Percentiles rank a stretch among this genome's conserved stretches.
Conservation (phyloP, 1,140 invertebrate genomes). For the Aphis craccivora region DNA sequence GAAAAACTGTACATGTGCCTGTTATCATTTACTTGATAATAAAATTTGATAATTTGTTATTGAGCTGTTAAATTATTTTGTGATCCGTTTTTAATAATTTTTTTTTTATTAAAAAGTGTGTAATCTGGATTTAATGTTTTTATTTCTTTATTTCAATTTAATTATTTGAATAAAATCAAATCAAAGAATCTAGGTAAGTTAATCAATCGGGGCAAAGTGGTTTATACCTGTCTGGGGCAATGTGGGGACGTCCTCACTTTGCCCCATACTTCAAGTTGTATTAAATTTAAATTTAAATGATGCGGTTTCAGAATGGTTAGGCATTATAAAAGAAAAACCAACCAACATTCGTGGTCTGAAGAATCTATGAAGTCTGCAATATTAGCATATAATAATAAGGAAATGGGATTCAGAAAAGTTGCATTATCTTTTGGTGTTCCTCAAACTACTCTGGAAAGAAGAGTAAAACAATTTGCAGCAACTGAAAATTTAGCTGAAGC, state of each 20-base stretch:
- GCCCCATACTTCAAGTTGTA: not conserved
- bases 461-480: not conserved
- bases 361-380: not conserved
- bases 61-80: not conserved
- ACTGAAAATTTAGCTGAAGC: not conserved
- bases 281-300: not conserved
- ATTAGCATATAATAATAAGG: not conserved
- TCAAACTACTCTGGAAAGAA: not conserved
- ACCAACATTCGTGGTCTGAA: not conserved
- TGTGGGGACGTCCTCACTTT: not conserved
- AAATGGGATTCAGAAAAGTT: not conserved
- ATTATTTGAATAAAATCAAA: not conserved
- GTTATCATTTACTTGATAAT: constrained; percentile 15
- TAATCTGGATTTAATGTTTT: not conserved
- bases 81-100: not conserved
- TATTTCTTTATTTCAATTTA: not conserved
- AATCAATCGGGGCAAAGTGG: not conserved
- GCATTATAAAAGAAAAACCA: not conserved
- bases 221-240: not conserved
- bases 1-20: not conserved
- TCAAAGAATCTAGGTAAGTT: constrained; percentile 19
- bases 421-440: not conserved
- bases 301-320: constrained; percentile 5
- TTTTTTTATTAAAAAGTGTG: constrained; percentile 27
- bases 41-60: not conserved